A percentile compares a stretch with the other conserved stretches of the same genome.
Conservation (phyloP, 2,888 invertebrate species). For the Acleris literana region DNA sequence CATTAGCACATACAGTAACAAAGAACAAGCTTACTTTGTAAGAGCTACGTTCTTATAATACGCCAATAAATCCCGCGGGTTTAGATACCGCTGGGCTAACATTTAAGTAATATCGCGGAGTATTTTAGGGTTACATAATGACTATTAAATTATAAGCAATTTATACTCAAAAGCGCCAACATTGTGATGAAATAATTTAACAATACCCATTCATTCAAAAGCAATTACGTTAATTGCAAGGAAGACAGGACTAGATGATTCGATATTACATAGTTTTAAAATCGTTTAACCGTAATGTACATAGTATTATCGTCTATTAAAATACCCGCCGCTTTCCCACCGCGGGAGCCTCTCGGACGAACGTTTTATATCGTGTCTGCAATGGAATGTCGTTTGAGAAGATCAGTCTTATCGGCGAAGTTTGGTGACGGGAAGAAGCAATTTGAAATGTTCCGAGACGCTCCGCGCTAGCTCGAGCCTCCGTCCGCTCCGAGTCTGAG, state of each 20-base stretch:
- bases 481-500: not conserved
- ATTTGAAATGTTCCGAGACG: slow-evolving; percentile 19
- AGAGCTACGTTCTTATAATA: slow-evolving; percentile 8
- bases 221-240: slow-evolving; percentile 49
- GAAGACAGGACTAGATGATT: slow-evolving; percentile 74
- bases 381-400: slow-evolving; percentile 58
- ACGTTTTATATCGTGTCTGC: slow-evolving; percentile 39
- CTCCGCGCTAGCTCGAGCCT: slow-evolving; percentile 10
- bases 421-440: slow-evolving; percentile 37
- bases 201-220: slow-evolving; percentile 29
- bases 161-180: slow-evolving; percentile 24
- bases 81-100: slow-evolving; percentile 7
- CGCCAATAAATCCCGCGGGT: slow-evolving; percentile 6
- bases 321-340: slow-evolving; percentile 44
- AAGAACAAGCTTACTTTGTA: slow-evolving; percentile 30
- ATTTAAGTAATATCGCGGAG: slow-evolving; percentile 25
- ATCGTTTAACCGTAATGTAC: slow-evolving; percentile 40
- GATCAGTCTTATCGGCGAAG: slow-evolving; percentile 56
- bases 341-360: slow-evolving; percentile 40
- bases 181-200: slow-evolving; percentile 19
- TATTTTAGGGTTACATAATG: slow-evolving; percentile 20
- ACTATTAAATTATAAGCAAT: slow-evolving; percentile 20
- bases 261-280: slow-evolving; percentile 44
- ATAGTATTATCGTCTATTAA: slow-evolving; percentile 34
- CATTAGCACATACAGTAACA: slow-evolving; percentile 14